Evolutionary conservation across 2,888 invertebrate species (phyloP), one percentile per base, ranked within the genome.

Genomic region (Sarcophaga variegata): DNA sequence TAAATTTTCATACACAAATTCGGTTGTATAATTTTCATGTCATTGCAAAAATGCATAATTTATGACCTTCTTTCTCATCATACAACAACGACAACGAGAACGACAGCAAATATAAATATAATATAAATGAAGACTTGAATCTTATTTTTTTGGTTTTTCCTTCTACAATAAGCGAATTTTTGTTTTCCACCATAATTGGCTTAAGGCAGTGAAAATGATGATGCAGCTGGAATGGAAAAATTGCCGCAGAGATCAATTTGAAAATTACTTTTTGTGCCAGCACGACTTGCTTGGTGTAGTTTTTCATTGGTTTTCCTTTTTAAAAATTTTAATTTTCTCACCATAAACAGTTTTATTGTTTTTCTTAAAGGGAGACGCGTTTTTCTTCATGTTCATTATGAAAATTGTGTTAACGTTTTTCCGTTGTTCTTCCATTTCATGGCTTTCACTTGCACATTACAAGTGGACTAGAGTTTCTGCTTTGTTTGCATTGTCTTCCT

Each of bases 211-310:
- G 67, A 37, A 22, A 49, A 22, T 3, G 12, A 63, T 25, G 59
- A 71, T 25, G 3, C 22, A 62, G 5, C 20, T 69, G 60, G 25
- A 60, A 71, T 49, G n/a, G 64, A 63, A 81, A 78, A 83, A 77
- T 0, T 80, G 74, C 60, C 67, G 80, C 83, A 83, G 72, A 72
- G 86, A 83, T 83, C 83, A 86, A 83, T 86, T 76, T 80, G 49
- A 77, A 83, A 37, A 37, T 37, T 37, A 37, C 37, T 37, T 81
- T 81, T 81, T 70, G 47, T 74, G 74, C 62, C 66, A 83, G 75
- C n/a, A 62, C n/a, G 27, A 11, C 45, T 49, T 20, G n/a, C 70
- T n/a, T 64, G 25, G 6, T 37, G 1, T 37, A 37, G 37, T 37
- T 37, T 37, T 37, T 37, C 37, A 37, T 37, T 37, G 37, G 37